Evolutionary conservation across 2,797 vertebrate genomes (phyloP).

Genomic region (Epinephelus awoara): DNA sequence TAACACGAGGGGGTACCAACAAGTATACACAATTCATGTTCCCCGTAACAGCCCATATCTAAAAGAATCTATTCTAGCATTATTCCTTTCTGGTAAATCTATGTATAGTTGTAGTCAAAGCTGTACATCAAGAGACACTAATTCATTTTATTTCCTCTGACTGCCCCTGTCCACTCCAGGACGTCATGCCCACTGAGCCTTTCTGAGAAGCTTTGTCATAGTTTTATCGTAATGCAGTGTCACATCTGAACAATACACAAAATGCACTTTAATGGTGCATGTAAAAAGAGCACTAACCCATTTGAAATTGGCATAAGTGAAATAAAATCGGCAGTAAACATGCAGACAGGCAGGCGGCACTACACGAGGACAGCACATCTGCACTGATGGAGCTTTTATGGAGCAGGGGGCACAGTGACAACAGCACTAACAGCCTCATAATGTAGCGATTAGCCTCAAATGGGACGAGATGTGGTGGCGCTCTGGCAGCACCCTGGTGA

Average conservation of each 20-base stretch:
- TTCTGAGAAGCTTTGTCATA: constrained; percentile 1
- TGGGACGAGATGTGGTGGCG: constrained; percentile 44
- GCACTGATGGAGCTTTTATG: constrained; percentile 69
- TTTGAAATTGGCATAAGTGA: constrained; percentile 52
- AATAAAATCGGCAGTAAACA: constrained; percentile 47
- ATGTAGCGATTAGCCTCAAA: constrained; percentile 67
- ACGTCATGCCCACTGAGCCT: not conserved
- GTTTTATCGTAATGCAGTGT: constrained; percentile 8
- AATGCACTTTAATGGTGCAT: constrained; percentile 10
- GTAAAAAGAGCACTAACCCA: constrained; percentile 15
- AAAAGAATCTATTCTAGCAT: not conserved
- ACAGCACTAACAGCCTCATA: constrained; percentile 72
- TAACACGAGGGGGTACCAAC: too few species aligned
- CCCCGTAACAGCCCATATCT: not conserved
- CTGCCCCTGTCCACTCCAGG: not conserved
- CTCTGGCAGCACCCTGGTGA: constrained; percentile 58
- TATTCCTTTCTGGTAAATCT: not conserved
- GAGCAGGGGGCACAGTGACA: constrained; percentile 43
- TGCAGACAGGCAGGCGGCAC: constrained; percentile 41
- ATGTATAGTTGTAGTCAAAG: not conserved
- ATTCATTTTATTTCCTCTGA: not conserved
- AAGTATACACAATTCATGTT: not conserved
- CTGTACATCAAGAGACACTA: not conserved
- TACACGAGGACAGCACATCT: constrained; percentile 22
- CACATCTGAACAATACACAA: constrained; percentile 19